Conservation (phyloP, 2,113 vertebrate genomes). For the Microtus richardsoni region DNA sequence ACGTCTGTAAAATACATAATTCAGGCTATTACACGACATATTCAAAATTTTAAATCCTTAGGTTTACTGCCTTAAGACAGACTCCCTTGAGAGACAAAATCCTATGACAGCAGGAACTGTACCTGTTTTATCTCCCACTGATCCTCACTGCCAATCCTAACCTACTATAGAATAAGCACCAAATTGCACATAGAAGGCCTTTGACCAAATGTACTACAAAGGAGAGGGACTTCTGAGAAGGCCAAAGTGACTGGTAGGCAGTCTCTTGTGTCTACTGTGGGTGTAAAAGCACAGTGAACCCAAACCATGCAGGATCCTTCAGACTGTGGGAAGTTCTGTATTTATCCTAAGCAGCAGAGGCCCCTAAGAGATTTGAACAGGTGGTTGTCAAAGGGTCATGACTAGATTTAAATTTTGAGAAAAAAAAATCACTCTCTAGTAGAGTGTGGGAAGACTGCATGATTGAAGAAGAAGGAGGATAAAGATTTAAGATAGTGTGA, state of each 20-base stretch:
- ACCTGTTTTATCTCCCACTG: neutral
- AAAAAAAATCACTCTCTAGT: neutral
- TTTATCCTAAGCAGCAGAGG: neutral
- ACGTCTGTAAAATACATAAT: neutral
- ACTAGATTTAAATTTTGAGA: neutral
- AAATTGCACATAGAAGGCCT: neutral
- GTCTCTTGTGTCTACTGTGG: neutral
- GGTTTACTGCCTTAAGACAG: neutral
- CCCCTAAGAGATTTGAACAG: constrained; percentile 14
- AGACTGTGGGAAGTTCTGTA: neutral
- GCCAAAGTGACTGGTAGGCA: neutral
- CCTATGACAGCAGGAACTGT: neutral
- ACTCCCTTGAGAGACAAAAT: neutral
- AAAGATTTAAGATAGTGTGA: neutral
- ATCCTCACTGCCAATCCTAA: neutral
- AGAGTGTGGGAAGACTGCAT: neutral
- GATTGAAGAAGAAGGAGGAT: neutral
- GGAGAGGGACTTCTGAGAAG: neutral
- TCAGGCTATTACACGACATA: neutral
- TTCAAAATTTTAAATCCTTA: neutral
- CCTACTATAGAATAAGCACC: neutral
- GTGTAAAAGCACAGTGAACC: neutral
- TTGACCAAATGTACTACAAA: neutral
- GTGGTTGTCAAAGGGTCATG: constrained; percentile 12
- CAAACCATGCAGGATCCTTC: neutral